A percentile compares a stretch with the other conserved stretches of the same genome.
Evolutionary conservation across 2,797 vertebrate species (phyloP).

Genomic region (Okamejei kenojei): DNA sequence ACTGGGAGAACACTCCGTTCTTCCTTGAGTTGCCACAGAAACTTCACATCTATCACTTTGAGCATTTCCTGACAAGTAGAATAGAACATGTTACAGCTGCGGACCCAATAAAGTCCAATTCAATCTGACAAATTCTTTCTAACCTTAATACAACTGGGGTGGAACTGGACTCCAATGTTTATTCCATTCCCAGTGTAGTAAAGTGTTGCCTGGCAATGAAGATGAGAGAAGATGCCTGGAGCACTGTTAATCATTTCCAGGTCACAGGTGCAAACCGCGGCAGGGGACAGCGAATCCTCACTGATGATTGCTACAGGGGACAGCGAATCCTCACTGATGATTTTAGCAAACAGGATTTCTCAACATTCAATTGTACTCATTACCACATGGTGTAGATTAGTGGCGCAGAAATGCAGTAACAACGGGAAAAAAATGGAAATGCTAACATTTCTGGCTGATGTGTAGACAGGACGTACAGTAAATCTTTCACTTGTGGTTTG

Average conservation of each 20-base stretch:
- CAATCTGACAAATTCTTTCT: neutral
- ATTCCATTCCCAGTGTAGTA: neutral
- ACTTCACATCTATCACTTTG: neutral
- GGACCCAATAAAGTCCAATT: neutral
- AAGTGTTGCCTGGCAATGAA: neutral
- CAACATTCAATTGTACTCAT: neutral
- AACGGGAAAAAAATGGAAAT: too few species aligned
- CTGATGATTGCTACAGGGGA: neutral
- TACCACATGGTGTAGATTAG: neutral
- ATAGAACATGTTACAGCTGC: neutral
- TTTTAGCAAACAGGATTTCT: neutral
- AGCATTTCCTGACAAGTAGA: constrained; percentile 20
- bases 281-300: neutral
- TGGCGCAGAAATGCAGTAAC: neutral
- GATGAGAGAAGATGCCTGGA: neutral
- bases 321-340: too few species aligned
- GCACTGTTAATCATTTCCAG: neutral
- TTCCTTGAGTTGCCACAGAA: neutral
- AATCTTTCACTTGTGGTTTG: neutral
- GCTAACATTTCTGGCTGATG: too few species aligned
- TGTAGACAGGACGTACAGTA: neutral
- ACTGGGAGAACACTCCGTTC: neutral
- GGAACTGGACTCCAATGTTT: neutral
- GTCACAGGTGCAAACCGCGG: neutral
- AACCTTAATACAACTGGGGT: neutral